A percentile compares a stretch with the other conserved stretches of the same genome.
phyloP scores from a whole-genome alignment of 2,888 invertebrate genomes.

The Dryomyza anilis region DNA sequence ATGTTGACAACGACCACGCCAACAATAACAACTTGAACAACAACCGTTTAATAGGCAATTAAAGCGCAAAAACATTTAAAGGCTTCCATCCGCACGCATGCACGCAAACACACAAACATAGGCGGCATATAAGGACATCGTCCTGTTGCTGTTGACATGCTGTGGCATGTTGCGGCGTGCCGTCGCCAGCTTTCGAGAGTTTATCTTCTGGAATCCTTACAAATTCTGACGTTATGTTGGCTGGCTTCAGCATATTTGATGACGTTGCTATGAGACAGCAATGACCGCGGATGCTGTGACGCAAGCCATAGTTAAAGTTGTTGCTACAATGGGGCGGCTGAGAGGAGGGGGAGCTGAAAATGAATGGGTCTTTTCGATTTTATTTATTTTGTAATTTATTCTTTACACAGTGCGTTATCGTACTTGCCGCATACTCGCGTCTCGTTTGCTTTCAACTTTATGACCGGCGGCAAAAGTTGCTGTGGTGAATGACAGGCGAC shows the following conservation, averaged over 20 bases:
- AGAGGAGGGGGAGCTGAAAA: no score
- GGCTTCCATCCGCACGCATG: no score
- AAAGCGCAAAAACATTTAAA: constrained; percentile 5
- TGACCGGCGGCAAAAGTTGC: constrained; percentile 14
- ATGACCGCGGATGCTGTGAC: background rate
- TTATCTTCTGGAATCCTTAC: constrained; percentile 5
- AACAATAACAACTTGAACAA: background rate
- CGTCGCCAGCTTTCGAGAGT: background rate
- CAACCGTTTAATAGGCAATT: constrained; percentile 19
- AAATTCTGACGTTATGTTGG: constrained; percentile 2
- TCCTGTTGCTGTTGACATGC: background rate
- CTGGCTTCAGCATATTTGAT: constrained; percentile 13
- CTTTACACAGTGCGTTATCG: no score
- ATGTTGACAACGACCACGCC: background rate
- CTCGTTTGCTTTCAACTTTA: constrained; percentile 16
- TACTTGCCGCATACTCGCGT: no score
- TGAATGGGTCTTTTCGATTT: no score
- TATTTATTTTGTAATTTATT: constrained; percentile 7
- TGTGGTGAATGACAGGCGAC: background rate
- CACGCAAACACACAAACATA: no score
- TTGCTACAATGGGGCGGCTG: no score
- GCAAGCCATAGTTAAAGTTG: background rate
- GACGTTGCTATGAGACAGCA: constrained; percentile 8
- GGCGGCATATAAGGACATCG: no score
- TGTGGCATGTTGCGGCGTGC: background rate